Evolutionary conservation across 2,113 vertebrate species (phyloP), one percentile per base, ranked within the genome.

Genomic region (Rhineura floridana): DNA sequence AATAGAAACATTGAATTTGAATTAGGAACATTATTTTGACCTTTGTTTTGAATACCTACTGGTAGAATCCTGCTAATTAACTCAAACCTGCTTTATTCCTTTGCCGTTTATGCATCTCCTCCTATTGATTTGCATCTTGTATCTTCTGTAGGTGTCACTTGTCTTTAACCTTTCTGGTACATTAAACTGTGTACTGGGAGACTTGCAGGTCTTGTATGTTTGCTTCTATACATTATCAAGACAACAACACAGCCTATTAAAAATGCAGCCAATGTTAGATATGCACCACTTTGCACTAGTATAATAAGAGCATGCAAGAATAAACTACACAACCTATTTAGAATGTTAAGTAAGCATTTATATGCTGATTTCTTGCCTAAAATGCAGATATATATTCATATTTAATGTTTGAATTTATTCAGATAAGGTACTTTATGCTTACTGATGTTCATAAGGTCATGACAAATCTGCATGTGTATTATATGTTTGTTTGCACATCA

Each of bases 151-250:
- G 30, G 2, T 42, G 81, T 81, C 25, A 77, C 86, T 93, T 87
- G 69, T 89, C 50, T 82, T 93, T 93, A 84, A 83, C 73, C 84
- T 39, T 3, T 4, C 79, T 92, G 93, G 93, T 88, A 88, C 91
- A 91, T 91, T 87, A 86, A 39, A 30, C 88, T 91, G 89, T 69
- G 63, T 87, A 90, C 88, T 67, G 93, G 87, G 89, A 85, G 90
- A 89, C 73, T 75, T 88, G 44, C 89, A 90, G 78, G 92, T 83
- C 79, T 93, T 87, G 83, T 88, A 65, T 10, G 0, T 91, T 86
- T 75, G 86, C 82, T 92, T 59, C 0, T n/a, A 65, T 30, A 85
- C 0, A 0, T 90, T 91, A 48, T 89, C 72, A 79, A 93, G 92
- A 91, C 59, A 87, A 73, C 59, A 90, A 79, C 70, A 76, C n/a